Evolutionary conservation across 1,140 invertebrate genomes (phyloP), one percentile per base, ranked within the genome.

Genomic region (Calosoma granatense): DNA sequence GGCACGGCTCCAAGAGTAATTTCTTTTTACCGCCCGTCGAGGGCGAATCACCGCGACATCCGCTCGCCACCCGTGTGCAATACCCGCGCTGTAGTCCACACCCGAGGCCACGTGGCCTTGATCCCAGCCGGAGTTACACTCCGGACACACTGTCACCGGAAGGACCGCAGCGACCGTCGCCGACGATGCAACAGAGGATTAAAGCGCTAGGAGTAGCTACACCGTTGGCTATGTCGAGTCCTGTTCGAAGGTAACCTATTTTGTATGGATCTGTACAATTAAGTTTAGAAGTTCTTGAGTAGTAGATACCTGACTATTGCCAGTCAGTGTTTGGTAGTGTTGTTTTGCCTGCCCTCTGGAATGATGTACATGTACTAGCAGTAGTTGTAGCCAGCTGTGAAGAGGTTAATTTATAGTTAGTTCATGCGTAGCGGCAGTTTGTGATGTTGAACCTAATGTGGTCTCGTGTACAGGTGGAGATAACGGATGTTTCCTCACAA

Each of bases 1-100:
- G 90, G 62, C 88, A 93, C 61, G 92, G 90, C 64, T 94, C 92
- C 43, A 88, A 91, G 70, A 92, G 81, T 65, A 96, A 95, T 75
- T 90, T 96, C 74, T 95, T 94, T 77, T 78, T 90, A 67, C 84
- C 85, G 53, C 82, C 85, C 59, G 75, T 80, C 61, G 76, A 74
- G 52, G 78, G 73, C 21, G 82, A 84, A 59, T 84, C 82, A 59
- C 82, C 82, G 26, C 74, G 82, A 56, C 80, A 82, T 66, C 75
- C 74, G 54, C 73, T 75, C 64, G 73, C 59, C 70, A 77, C 56
- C 71, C 75, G 61, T 75, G 74, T 78, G 59, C 79, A 80, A 62
- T 86, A 86, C 72, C 78, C 84, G 56, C 75, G 86, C 60, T 81
- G 85, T 58, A 89, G 87, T 73, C 88, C 87, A 55, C 83, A 88